Conservation (phyloP, 2,888 invertebrate species). For the Invenusta paracnida region DNA sequence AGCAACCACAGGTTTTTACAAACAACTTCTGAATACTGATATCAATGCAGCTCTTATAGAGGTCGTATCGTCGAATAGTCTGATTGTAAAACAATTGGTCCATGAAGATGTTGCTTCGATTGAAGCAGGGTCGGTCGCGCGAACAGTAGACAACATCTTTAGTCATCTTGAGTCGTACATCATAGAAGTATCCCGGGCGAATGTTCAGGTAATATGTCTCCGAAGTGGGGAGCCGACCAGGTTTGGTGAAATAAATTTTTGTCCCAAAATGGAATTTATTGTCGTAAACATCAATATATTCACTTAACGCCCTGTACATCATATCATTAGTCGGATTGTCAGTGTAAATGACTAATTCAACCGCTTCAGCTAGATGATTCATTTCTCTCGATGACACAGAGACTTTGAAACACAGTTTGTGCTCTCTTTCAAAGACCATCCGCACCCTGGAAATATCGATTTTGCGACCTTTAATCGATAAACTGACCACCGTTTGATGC, state of each 20-base stretch:
- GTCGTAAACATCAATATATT: no score
- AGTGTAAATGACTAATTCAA: not conserved
- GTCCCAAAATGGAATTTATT: no score
- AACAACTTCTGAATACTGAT: not conserved
- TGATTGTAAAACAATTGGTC: not conserved
- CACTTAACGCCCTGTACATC: no score
- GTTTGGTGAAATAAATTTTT: not conserved
- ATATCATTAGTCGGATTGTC: no score
- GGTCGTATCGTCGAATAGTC: not conserved
- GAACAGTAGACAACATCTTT: not conserved
- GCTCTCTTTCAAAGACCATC: not conserved
- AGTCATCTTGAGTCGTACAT: not conserved
- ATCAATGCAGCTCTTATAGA: not conserved
- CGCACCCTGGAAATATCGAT: not conserved
- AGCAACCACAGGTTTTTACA: not conserved
- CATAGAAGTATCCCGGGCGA: not conserved
- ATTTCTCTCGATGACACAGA: not conserved
- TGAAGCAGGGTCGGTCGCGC: not conserved
- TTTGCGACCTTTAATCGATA: not conserved
- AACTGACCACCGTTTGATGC: not conserved
- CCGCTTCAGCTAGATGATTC: not conserved
- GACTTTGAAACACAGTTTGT: not conserved
- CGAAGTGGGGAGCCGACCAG: not conserved
- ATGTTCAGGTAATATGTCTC: not conserved
- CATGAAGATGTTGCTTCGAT: not conserved